Conservation (phyloP, 2,797 vertebrate genomes). For the Chloroceryle inda region DNA sequence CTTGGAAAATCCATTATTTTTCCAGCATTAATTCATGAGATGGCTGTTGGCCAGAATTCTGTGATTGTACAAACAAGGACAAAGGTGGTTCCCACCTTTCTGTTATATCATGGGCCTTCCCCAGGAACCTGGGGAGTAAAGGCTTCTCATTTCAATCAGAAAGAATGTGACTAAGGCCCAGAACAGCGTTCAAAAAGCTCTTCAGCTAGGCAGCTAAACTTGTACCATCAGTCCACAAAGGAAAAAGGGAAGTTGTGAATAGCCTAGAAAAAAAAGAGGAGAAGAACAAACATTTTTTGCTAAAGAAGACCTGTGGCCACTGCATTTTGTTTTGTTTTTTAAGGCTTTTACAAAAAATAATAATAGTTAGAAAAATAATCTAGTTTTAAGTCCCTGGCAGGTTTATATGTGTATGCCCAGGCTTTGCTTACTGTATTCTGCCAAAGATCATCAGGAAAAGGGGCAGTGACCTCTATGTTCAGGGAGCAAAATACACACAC, state of each 20-base stretch:
- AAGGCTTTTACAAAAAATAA: neutral
- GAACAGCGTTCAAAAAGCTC: neutral
- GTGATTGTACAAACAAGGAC: neutral
- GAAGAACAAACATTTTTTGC: neutral
- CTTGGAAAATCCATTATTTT: conserved; percentile 42
- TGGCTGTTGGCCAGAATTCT: conserved; percentile 17
- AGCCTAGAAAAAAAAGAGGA: neutral
- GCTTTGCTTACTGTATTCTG: neutral
- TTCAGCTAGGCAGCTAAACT: neutral
- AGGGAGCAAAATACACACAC: neutral
- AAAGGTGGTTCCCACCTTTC: neutral
- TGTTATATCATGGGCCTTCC: neutral
- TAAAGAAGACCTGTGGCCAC: neutral
- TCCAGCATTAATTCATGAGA: conserved; percentile 35
- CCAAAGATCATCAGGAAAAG: neutral
- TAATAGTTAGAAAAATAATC: too few species aligned
- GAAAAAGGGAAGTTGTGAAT: neutral
- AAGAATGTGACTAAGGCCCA: neutral
- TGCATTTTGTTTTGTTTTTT: neutral
- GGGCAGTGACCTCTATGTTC: neutral
- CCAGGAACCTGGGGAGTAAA: neutral
- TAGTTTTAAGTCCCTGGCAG: neutral
- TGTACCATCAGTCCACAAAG: neutral
- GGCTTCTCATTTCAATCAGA: neutral
- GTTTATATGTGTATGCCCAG: neutral